phyloP scores from a whole-genome alignment of 2,113 vertebrate species.

The Agelaius tricolor region DNA sequence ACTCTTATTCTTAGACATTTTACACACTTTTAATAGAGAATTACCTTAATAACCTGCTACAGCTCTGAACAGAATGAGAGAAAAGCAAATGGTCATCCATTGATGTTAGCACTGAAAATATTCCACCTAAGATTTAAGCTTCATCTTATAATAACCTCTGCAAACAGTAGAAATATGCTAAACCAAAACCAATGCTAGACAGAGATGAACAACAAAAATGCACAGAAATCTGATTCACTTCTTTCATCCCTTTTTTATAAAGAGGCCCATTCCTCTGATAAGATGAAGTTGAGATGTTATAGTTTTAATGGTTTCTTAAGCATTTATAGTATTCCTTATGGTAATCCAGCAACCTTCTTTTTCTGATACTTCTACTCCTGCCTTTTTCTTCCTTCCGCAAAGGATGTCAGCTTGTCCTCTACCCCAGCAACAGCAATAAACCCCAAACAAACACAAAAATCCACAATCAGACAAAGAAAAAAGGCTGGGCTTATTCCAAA shows the following conservation, averaged over 20 bases:
- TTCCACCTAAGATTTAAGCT: not conserved
- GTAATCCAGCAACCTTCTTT: not conserved
- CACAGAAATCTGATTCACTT: not conserved
- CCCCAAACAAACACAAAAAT: not conserved
- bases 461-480: not conserved
- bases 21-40: not conserved
- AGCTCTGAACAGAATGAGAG: not conserved
- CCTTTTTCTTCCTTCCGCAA: not conserved
- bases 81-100: not conserved
- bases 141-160: not conserved
- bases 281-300: not conserved
- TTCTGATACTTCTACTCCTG: not conserved
- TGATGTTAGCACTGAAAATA: not conserved
- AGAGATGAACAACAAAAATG: not conserved
- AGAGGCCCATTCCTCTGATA: not conserved
- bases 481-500: not conserved
- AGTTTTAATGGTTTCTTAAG: not conserved
- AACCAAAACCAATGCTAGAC: not conserved
- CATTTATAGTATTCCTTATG: not conserved
- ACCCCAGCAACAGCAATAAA: not conserved
- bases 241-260: not conserved
- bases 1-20: not conserved
- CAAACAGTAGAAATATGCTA: not conserved
- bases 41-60: not conserved
- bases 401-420: not conserved